phyloP scores from a whole-genome alignment of 1,140 invertebrate species.

The Kradibia gibbosae region DNA sequence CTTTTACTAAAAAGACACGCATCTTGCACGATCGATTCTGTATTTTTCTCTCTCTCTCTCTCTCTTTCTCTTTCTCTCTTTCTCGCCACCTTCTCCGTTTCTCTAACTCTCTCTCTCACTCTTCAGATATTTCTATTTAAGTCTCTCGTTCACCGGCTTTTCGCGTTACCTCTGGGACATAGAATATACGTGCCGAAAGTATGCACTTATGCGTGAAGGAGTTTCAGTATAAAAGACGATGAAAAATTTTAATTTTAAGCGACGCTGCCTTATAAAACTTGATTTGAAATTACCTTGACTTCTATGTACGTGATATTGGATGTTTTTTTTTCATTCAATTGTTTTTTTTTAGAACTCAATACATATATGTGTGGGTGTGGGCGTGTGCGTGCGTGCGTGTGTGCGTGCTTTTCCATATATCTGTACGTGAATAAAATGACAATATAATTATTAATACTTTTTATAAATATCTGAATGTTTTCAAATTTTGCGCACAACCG shows the following conservation, averaged over 20 bases:
- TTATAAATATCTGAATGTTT: no score
- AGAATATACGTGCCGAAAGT: not conserved
- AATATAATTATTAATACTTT: no score
- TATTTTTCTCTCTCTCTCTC: not conserved
- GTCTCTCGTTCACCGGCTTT: not conserved
- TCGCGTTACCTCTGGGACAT: not conserved
- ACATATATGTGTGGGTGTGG: no score
- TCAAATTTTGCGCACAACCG: no score
- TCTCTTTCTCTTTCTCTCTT: not conserved
- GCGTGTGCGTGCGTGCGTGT: no score
- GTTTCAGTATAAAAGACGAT: not conserved
- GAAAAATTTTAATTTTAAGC: conserved; percentile 11
- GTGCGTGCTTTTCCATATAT: no score
- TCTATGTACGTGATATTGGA: not conserved
- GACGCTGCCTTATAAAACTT: not conserved
- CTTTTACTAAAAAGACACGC: not conserved
- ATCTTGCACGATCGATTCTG: not conserved
- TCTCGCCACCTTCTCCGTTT: not conserved
- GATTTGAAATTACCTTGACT: not conserved
- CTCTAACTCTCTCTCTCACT: not conserved
- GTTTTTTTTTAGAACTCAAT: no score
- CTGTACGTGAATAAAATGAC: no score
- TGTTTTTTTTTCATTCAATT: no score
- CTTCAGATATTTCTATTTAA: not conserved
- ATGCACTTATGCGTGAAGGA: not conserved